Base-by-base conservation (phyloP, 2,113 vertebrate species). In the Passerina amoena region DNA sequence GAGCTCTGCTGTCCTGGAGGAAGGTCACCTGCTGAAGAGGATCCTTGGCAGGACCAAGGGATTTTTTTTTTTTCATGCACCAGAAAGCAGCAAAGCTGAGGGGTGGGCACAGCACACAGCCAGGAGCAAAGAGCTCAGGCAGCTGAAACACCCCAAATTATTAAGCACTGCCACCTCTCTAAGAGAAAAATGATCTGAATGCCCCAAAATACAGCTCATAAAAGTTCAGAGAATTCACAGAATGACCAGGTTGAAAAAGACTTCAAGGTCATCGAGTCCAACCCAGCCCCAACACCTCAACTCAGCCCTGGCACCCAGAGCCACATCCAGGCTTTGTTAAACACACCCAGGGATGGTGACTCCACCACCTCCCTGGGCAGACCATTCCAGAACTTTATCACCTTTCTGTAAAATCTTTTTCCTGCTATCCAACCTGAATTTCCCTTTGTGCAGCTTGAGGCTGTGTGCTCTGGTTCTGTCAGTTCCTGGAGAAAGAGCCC, bases 141-240 rank as follows among this genome's bases (percentile, higher is more conserved):
- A 33, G 50, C n/a, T 37, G 33, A 72, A 66, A 61, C 8, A 3
- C 35, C 25, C 71, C 88, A 44, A 78, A 83, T 77, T 1, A 23
- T 12, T 90, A 10, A 38, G 5, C 3, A 0, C 27, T 12, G 11
- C 27, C 61, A 51, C n/a, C 7, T 30, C 10, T 1, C 50, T 3
- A 16, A 15, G 9, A 70, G 35, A 48, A 86, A 69, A 37, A 31
- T 0, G 0, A 5, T 45, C 50, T 1, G 3, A 78, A 9, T 0
- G 0, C n/a, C 56, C 17, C 11, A 28, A 76, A 84, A 64, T 2
- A 18, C 28, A 11, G 14, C 60, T 51, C 68, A 33, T 47, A 27
- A 15, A 50, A 20, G 5, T 31, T 53, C 28, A 53, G 17, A 30
- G 50, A 51, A 51, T 51, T 51, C 50, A 51, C 27, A 53, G 51